A percentile compares a stretch with the other conserved stretches of the same genome.
Evolutionary conservation across 2,797 vertebrate species (phyloP).

Genomic region (Toxotes lorentzi): DNA sequence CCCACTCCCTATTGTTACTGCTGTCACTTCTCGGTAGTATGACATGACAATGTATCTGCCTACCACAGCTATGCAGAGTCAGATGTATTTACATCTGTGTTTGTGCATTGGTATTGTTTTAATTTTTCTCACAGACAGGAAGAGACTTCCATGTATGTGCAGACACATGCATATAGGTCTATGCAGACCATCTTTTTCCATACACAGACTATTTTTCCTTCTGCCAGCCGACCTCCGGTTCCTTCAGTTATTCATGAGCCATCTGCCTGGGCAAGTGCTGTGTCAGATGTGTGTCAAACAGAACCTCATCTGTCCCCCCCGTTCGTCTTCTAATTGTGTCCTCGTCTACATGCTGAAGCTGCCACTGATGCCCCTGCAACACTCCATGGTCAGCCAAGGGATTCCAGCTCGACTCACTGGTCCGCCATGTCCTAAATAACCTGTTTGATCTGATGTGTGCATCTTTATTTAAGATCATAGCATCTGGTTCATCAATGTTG

Average conservation of each 20-base stretch:
- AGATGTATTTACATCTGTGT: slow-evolving; percentile 13
- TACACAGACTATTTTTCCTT: slow-evolving; percentile 49
- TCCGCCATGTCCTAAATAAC: slow-evolving; percentile 74
- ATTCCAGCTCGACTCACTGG: slow-evolving; percentile 31
- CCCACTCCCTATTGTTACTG: slow-evolving; percentile 50
- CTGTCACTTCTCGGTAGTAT: slow-evolving; percentile 51
- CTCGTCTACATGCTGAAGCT: slow-evolving; percentile 61
- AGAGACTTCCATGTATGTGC: neutral
- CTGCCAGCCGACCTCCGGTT: slow-evolving; percentile 72
- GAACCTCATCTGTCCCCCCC: slow-evolving; percentile 76
- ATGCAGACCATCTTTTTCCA: neutral
- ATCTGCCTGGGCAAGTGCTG: slow-evolving; percentile 81
- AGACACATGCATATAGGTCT: slow-evolving; percentile 22
- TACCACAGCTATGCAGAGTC: neutral
- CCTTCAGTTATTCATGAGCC: slow-evolving; percentile 87
- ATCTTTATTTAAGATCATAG: slow-evolving; percentile 74
- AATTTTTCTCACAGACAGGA: neutral
- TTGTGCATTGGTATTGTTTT: slow-evolving; percentile 28
- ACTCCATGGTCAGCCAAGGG: slow-evolving; percentile 37
- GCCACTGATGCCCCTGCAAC: slow-evolving; percentile 38
- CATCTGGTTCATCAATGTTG: slow-evolving; percentile 76
- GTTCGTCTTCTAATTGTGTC: slow-evolving; percentile 76
- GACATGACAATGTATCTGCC: slow-evolving; percentile 31
- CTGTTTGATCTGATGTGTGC: slow-evolving; percentile 70
- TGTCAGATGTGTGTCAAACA: slow-evolving; percentile 82